These are phyloP conservation scores for Nesogale talazaci DNA, from an alignment of 2,113 vertebrate genomes.

Conservation along the genomic window DNA sequence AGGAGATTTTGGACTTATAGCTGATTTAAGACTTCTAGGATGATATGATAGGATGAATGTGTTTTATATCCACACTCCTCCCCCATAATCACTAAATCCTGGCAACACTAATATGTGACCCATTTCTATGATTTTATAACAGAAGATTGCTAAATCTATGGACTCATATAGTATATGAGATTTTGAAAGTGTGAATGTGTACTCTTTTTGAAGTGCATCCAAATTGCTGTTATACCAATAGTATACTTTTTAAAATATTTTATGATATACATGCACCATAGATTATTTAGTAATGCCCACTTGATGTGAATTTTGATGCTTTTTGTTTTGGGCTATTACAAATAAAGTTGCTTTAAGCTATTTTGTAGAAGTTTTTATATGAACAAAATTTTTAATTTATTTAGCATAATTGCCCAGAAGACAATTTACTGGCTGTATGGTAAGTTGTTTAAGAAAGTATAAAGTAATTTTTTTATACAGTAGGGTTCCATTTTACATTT, in stretches of 20 bases:
- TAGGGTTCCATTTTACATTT: too few species aligned
- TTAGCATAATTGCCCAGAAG: neutral
- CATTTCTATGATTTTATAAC: neutral
- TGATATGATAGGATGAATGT: neutral
- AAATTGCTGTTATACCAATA: neutral
- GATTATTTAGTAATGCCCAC: neutral
- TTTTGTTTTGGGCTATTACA: neutral
- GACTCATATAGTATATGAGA: neutral
- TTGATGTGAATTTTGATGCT: neutral
- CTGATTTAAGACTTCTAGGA: too few species aligned
- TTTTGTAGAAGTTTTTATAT: neutral
- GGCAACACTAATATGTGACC: neutral
- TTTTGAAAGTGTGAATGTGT: neutral
- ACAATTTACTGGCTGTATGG: neutral
- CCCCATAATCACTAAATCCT: neutral
- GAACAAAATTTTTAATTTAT: neutral
- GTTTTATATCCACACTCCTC: too few species aligned
- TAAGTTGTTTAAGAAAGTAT: too few species aligned
- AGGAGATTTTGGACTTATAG: too few species aligned
- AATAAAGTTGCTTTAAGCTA: neutral
- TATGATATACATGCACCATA: neutral
- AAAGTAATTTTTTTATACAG: too few species aligned
- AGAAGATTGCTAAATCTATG: neutral
- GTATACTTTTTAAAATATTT: constrained; percentile 22
- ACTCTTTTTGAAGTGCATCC: neutral